phyloP scores from a whole-genome alignment of 2,888 invertebrate genomes.

The Leucoma salicis region DNA sequence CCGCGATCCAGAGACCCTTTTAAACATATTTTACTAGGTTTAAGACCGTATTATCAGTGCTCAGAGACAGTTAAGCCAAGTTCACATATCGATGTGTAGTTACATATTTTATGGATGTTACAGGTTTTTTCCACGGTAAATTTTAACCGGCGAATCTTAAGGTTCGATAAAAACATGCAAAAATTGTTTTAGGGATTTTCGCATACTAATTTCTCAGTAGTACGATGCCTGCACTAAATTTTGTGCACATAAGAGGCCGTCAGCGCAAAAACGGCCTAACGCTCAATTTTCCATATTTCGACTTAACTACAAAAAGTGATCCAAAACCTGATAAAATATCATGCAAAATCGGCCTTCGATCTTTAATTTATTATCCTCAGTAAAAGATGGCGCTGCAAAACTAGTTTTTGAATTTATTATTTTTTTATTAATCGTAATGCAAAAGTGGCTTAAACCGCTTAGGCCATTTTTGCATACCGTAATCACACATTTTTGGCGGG shows the following conservation, averaged over 20 bases:
- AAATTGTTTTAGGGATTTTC: too few species aligned
- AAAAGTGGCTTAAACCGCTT: slow-evolving; percentile 4
- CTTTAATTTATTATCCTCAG: not conserved
- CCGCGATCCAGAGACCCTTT: too few species aligned
- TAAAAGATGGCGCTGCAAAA: slow-evolving; percentile 4
- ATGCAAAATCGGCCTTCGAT: slow-evolving; percentile 1
- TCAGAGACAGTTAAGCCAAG: too few species aligned
- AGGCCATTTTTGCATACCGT: slow-evolving; percentile 5
- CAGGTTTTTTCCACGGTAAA: too few species aligned
- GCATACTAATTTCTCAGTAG: too few species aligned
- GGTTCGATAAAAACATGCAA: too few species aligned
- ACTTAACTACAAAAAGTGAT: not conserved
- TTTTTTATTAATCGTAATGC: not conserved
- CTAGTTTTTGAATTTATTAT: not conserved
- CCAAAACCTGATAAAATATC: not conserved
- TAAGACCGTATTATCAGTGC: too few species aligned
- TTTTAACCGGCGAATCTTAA: too few species aligned
- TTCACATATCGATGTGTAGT: too few species aligned
- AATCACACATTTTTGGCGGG: slow-evolving; percentile 1
- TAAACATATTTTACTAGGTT: too few species aligned
- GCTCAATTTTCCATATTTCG: not conserved
- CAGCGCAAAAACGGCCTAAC: slow-evolving; percentile 4
- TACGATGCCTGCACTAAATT: too few species aligned
- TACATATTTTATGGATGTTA: too few species aligned
- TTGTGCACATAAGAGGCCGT: not conserved